A percentile compares a stretch with the other conserved stretches of the same genome.
These are phyloP conservation scores for Phainopepla nitens DNA, from an alignment of 2,113 vertebrate genomes.

Conservation along the genomic window DNA sequence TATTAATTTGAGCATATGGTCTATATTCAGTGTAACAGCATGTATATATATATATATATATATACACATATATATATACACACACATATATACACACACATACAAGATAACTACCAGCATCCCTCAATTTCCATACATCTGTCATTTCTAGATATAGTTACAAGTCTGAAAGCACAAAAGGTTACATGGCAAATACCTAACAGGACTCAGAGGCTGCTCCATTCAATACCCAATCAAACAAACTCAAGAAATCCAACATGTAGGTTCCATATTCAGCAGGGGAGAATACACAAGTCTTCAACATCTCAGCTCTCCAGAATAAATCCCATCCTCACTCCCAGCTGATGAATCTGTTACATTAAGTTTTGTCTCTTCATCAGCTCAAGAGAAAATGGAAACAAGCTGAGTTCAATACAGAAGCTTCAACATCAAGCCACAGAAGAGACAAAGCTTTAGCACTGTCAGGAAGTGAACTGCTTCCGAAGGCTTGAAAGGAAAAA, in stretches of 20 bases:
- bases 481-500: not conserved
- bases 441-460: not conserved
- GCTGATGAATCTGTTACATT: not conserved
- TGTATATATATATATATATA: not conserved
- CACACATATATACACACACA: not conserved
- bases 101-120: not conserved
- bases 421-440: not conserved
- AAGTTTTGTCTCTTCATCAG: not conserved
- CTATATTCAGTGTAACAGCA: not conserved
- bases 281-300: fast-evolving
- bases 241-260: not conserved
- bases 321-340: not conserved
- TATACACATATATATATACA: not conserved
- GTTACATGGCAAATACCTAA: not conserved
- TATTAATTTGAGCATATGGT: not conserved
- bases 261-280: not conserved
- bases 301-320: not conserved
- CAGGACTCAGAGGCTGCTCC: not conserved
- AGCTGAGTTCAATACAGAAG: not conserved
- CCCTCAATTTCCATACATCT: not conserved
- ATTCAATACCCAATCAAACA: not conserved
- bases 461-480: not conserved
- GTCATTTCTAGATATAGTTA: not conserved
- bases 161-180: not conserved
- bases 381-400: not conserved